phyloP scores from a whole-genome alignment of 2,113 vertebrate genomes.

The Lates calcarifer region DNA sequence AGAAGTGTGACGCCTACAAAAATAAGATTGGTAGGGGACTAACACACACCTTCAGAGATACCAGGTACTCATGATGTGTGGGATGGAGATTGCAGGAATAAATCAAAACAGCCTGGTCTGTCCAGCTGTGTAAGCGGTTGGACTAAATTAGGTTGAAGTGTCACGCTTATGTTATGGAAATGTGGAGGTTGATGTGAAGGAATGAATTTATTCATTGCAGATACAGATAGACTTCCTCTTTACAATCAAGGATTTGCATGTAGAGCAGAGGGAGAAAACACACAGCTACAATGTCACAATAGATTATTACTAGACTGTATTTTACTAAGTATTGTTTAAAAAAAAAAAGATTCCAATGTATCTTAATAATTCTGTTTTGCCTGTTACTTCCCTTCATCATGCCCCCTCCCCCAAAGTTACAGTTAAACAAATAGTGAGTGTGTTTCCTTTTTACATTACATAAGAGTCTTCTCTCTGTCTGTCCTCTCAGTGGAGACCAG shows the following conservation, averaged over 20 bases:
- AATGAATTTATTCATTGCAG: background rate
- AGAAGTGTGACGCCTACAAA: background rate
- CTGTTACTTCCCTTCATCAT: background rate
- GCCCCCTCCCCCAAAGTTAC: background rate
- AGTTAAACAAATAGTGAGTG: background rate
- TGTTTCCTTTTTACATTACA: constrained; percentile 36
- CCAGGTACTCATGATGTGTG: background rate
- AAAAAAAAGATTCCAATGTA: background rate
- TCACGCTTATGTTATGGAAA: background rate
- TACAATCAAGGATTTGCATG: background rate
- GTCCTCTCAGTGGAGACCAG: constrained; percentile 19
- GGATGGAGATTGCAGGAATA: constrained; percentile 3
- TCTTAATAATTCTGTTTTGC: background rate
- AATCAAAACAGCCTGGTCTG: background rate
- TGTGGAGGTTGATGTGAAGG: background rate
- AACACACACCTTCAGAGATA: constrained; percentile 1
- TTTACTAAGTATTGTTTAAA: too few relatives aligned
- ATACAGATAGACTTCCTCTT: background rate
- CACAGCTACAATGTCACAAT: background rate
- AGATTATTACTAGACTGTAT: background rate
- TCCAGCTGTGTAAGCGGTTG: background rate
- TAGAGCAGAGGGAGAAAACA: background rate
- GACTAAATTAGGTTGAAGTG: background rate
- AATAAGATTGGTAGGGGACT: background rate
- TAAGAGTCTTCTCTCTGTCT: background rate